phyloP scores from a whole-genome alignment of 2,797 vertebrate genomes.

The Halcyon chelicuti region DNA sequence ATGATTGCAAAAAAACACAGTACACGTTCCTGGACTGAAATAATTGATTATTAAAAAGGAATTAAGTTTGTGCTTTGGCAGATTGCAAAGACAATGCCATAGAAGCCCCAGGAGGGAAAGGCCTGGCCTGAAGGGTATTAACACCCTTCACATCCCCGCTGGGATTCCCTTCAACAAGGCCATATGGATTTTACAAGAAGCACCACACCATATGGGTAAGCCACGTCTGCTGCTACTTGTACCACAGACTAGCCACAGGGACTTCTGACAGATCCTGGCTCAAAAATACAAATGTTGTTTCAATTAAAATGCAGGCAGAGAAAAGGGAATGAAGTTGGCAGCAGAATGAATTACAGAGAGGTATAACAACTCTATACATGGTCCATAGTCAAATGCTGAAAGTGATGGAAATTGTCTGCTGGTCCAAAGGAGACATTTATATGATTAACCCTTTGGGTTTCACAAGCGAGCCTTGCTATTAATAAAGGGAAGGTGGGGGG shows the following conservation, averaged over 20 bases:
- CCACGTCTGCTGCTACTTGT: slow-evolving; percentile 84
- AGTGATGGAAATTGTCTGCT: slow-evolving; percentile 45
- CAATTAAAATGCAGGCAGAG: slow-evolving; percentile 86
- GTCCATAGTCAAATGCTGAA: slow-evolving; percentile 59
- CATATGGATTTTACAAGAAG: slow-evolving; percentile 97
- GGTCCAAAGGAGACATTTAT: slow-evolving; percentile 48
- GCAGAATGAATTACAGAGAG: slow-evolving; percentile 75
- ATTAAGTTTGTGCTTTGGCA: slow-evolving; percentile 87
- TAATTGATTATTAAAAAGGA: slow-evolving; percentile 94
- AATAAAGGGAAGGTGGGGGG: not conserved
- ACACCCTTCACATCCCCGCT: slow-evolving; percentile 92
- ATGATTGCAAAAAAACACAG: slow-evolving; percentile 50
- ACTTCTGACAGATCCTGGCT: slow-evolving; percentile 86
- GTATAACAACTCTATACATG: slow-evolving; percentile 71
- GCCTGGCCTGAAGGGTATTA: slow-evolving; percentile 94
- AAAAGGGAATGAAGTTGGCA: slow-evolving; percentile 80
- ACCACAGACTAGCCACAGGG: slow-evolving; percentile 88
- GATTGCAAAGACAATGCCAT: slow-evolving; percentile 94
- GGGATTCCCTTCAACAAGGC: slow-evolving; percentile 90
- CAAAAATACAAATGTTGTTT: slow-evolving; percentile 90
- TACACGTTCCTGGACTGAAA: slow-evolving; percentile 85
- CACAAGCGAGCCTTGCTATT: not conserved
- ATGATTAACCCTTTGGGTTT: slow-evolving; percentile 42
- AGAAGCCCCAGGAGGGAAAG: slow-evolving; percentile 89
- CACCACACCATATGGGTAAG: slow-evolving; percentile 92